Conservation (phyloP, 2,888 invertebrate genomes). For the Apeira syringaria region DNA sequence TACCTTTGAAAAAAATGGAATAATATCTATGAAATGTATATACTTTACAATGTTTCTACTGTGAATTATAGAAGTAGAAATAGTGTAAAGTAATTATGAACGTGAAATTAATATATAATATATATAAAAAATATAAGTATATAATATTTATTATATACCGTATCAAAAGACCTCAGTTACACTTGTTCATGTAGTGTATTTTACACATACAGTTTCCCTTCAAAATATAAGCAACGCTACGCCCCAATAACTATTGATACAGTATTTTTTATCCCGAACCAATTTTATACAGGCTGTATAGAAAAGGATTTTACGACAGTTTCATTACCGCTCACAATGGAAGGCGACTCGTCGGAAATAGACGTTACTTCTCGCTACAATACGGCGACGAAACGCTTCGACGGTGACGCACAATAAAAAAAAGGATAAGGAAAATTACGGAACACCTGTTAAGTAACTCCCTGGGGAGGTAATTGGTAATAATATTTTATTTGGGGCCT, state of each 20-base stretch:
- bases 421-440: conserved; percentile 43
- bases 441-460: conserved; percentile 32
- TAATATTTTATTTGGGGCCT: too few relatives aligned
- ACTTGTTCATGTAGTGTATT: too few relatives aligned
- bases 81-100: too few relatives aligned
- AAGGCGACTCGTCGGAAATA: conserved; percentile 26
- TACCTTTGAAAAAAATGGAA: too few relatives aligned
- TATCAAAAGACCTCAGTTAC: too few relatives aligned
- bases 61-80: too few relatives aligned
- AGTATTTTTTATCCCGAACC: conserved; percentile 15
- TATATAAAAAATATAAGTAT: too few relatives aligned
- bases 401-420: conserved; percentile 44
- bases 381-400: conserved; percentile 47
- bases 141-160: too few relatives aligned
- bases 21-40: too few relatives aligned
- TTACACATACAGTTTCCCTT: neutral
- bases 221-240: conserved; percentile 1
- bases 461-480: conserved; percentile 36
- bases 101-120: too few relatives aligned
- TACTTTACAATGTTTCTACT: too few relatives aligned
- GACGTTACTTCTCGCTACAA: conserved; percentile 26
- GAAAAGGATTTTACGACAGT: conserved; percentile 29
- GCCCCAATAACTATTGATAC: conserved; percentile 4
- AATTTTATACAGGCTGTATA: conserved; percentile 20
- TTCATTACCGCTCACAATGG: conserved; percentile 31